phyloP scores from a whole-genome alignment of 2,888 invertebrate genomes.

The Resseliella maxima region DNA sequence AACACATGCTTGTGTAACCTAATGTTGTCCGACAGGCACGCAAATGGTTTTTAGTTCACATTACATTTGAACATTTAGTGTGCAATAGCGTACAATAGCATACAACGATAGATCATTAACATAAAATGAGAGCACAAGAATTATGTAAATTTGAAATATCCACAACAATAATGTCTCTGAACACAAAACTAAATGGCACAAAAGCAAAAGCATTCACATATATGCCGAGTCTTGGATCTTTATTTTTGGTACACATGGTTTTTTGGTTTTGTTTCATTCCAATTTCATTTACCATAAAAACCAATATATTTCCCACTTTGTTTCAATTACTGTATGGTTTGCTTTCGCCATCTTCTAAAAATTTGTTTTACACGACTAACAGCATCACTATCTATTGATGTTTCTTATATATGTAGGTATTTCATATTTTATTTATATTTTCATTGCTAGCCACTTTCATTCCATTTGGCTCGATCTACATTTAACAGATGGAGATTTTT shows the following conservation, averaged over 20 bases:
- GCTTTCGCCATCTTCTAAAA: background rate
- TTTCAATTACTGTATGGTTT: background rate
- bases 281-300: constrained; percentile 12
- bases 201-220: background rate
- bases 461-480: background rate
- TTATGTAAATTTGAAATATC: constrained; percentile 54
- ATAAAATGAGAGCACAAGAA: constrained; percentile 54
- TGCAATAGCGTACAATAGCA: background rate
- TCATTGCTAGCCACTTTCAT: constrained; percentile 29
- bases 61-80: constrained; percentile 14
- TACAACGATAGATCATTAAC: constrained; percentile 54
- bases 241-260: constrained; percentile 31
- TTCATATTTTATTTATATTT: constrained; percentile 54
- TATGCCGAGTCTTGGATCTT: background rate
- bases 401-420: background rate
- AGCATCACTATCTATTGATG: background rate
- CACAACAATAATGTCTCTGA: constrained; percentile 34
- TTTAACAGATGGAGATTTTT: background rate
- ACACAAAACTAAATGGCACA: background rate
- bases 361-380: background rate
- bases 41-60: constrained; percentile 41
- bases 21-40: constrained; percentile 35
- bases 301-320: constrained; percentile 52
- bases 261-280: constrained; percentile 11
- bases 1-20: constrained; percentile 2